Conservation (phyloP, 2,113 vertebrate species). For the Neogale vison region DNA sequence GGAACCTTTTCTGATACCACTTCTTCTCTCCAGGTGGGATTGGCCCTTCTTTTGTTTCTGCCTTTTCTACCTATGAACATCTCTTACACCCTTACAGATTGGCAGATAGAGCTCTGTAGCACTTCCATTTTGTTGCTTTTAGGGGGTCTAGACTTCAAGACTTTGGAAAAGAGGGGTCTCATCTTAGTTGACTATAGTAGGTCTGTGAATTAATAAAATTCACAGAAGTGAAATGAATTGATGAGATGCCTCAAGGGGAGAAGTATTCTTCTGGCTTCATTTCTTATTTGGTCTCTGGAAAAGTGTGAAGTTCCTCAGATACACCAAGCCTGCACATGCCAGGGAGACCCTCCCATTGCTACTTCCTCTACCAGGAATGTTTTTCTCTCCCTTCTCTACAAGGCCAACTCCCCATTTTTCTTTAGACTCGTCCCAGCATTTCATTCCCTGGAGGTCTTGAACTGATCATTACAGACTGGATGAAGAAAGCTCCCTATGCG, state of each 20-base stretch:
- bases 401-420: not conserved
- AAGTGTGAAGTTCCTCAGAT: not conserved
- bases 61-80: not conserved
- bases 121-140: not conserved
- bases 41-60: not conserved
- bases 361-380: not conserved
- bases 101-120: not conserved
- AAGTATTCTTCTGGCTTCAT: not conserved
- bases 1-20: not conserved
- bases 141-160: not conserved
- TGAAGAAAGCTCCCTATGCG: not conserved
- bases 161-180: not conserved
- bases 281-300: not conserved
- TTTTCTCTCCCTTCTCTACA: not conserved
- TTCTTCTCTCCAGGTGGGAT: not conserved
- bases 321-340: not conserved
- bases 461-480: not conserved
- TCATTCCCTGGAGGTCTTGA: not conserved
- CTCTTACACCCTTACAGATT: not conserved
- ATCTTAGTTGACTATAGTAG: not conserved
- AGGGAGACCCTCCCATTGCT: not conserved
- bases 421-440: not conserved
- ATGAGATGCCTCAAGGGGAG: not conserved
- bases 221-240: not conserved
- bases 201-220: not conserved